Evolutionary conservation across 2,888 invertebrate genomes (phyloP).

Genomic region (Trichogramma dendrolimi): DNA sequence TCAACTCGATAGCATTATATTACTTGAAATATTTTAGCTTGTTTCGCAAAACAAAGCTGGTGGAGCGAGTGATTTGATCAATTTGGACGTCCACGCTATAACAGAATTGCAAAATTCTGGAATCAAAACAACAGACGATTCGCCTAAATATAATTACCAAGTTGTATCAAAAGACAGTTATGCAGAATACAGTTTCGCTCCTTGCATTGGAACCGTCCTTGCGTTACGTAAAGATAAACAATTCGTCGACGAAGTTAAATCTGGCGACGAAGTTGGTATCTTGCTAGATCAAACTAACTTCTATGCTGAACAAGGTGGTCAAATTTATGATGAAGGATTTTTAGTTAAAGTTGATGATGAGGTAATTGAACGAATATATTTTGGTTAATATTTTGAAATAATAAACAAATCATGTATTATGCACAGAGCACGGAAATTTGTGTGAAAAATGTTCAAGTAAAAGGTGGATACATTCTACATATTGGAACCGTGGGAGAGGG

Average conservation of each 20-base stretch:
- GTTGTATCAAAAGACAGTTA: slow-evolving; percentile 62
- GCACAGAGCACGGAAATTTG: slow-evolving; percentile 74
- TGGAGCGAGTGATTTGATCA: slow-evolving; percentile 76
- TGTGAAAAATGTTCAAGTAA: slow-evolving; percentile 88
- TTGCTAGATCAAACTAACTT: slow-evolving; percentile 89
- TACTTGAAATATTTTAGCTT: slow-evolving; percentile 51
- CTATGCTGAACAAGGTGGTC: slow-evolving; percentile 99
- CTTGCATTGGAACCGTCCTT: slow-evolving; percentile 72
- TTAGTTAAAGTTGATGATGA: slow-evolving; percentile 79
- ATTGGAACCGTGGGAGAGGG: slow-evolving; percentile 83
- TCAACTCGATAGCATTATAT: neutral
- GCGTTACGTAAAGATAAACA: slow-evolving; percentile 75
- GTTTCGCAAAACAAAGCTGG: slow-evolving; percentile 83
- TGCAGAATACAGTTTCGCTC: slow-evolving; percentile 72
- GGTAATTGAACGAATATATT: slow-evolving; percentile 41
- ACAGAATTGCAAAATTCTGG: slow-evolving; percentile 77
- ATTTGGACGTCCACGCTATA: slow-evolving; percentile 92
- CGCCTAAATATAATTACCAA: slow-evolving; percentile 84
- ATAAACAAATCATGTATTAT: slow-evolving; percentile 12
- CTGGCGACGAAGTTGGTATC: slow-evolving; percentile 88
- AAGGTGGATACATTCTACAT: slow-evolving; percentile 94
- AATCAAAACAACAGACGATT: slow-evolving; percentile 82
- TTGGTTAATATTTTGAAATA: neutral
- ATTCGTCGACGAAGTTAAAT: slow-evolving; percentile 77
- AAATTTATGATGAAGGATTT: slow-evolving; percentile 94